Conservation (phyloP, 37 sponge, comb jelly and placozoan genomes). For the Amphimedon queenslandica region DNA sequence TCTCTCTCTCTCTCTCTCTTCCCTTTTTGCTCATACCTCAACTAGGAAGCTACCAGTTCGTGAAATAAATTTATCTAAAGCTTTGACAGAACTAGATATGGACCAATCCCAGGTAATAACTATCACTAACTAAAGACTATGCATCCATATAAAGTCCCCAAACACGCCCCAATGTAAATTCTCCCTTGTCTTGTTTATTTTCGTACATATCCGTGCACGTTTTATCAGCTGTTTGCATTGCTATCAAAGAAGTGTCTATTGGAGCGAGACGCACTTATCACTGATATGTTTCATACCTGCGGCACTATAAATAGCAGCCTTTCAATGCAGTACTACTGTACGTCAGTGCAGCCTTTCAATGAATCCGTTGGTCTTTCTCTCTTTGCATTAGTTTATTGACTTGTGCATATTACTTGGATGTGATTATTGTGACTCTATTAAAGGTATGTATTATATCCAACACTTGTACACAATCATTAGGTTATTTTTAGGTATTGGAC, state of each 20-base stretch:
- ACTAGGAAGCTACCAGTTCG: constrained; percentile 89
- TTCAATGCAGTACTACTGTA: neutral
- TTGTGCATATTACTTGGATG: constrained; percentile 97
- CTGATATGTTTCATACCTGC: too few relatives aligned
- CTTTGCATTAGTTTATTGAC: constrained; percentile 97
- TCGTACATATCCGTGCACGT: too few relatives aligned
- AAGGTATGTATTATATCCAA: too few relatives aligned
- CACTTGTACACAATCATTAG: neutral
- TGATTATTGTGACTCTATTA: constrained; percentile 97
- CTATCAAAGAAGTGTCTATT: too few relatives aligned
- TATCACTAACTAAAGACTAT: too few relatives aligned
- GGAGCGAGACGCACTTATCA: too few relatives aligned
- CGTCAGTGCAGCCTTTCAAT: constrained; percentile 1
- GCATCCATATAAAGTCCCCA: too few relatives aligned
- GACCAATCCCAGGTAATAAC: constrained; percentile 52
- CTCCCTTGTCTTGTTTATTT: too few relatives aligned
- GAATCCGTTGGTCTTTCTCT: too few relatives aligned
- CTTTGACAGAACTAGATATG: constrained; percentile 62
- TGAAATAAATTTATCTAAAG: constrained; percentile 75
- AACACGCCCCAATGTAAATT: too few relatives aligned
- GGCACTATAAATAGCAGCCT: neutral
- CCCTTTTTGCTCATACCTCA: too few relatives aligned
- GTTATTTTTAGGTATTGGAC: constrained; percentile 82
- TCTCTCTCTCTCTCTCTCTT: neutral
- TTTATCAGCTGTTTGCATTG: too few relatives aligned